Percentiles rank a stretch among this genome's conserved stretches.
Evolutionary conservation across 2,113 vertebrate species (phyloP).

Genomic region (Sterna hirundo): DNA sequence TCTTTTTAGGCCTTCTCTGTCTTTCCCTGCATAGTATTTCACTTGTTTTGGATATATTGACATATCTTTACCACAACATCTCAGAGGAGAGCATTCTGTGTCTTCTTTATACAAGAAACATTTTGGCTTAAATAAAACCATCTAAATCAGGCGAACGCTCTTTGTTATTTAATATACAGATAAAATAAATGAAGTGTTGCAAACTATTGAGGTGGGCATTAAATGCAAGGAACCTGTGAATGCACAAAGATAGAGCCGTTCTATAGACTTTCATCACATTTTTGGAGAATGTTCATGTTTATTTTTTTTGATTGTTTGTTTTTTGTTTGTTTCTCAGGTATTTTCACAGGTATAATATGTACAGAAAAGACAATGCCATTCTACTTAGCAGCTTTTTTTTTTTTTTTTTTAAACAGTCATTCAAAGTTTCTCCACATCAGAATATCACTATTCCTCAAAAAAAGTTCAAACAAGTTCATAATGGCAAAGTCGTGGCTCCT

Average conservation of each 20-base stretch:
- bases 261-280: neutral
- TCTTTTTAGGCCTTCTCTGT: neutral
- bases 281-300: constrained; percentile 46
- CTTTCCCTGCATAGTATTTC: neutral
- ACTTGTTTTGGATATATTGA: neutral
- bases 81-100: neutral
- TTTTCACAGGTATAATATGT: constrained; percentile 48
- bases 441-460: neutral
- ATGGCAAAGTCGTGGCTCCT: constrained; percentile 40
- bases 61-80: neutral
- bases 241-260: neutral
- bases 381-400: constrained; percentile 32
- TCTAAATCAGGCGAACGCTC: neutral
- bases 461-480: neutral
- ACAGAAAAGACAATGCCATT: constrained; percentile 51
- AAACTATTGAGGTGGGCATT: neutral
- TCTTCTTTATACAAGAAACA: neutral
- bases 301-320: neutral
- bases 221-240: neutral
- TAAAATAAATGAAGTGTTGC: neutral
- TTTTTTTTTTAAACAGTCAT: constrained; percentile 50
- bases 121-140: neutral
- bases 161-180: neutral
- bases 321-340: neutral
- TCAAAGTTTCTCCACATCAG: constrained; percentile 18